Evolutionary conservation across 2,888 invertebrate species (phyloP), one percentile per base, ranked within the genome.

Genomic region (Agrochola litura): DNA sequence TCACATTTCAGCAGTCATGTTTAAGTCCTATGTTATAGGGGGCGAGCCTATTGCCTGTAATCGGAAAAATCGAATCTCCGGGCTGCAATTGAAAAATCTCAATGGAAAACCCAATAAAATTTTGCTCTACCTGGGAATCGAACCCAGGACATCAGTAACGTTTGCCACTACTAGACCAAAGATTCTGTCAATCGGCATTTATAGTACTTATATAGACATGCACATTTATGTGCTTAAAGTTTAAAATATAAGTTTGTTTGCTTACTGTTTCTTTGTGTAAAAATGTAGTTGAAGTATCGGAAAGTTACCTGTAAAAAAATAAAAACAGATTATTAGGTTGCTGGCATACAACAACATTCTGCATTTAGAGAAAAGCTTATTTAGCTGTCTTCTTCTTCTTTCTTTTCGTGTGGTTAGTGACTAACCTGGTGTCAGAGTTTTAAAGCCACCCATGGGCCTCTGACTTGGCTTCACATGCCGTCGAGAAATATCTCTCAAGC

Each of bases 251-350:
- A 0, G 6, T n/a, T 16, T 6, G 8, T 12, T 25, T n/a, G 2
- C 77, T 77, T 77, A 77, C 79, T n/a, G n/a, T n/a, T 56, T 8
- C 0, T 14, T 41, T 49, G 10, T 19, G 41, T 54, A 19, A 1
- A 16, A 43, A 46, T 25, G 10, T 1, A 41, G 19, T 3, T 14
- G 46, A 12, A 14, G 6, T 2, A 1, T 25, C 14, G 52, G 6
- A n/a, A 54, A 54, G 41, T 54, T 82, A 80, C 79, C 83, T 80
- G 83, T n/a, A n/a, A 82, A 80, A 67, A 61, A 6, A 54, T 52
- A 2, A 8, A 65, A 30, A 58, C 0, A 30, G 12, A 12, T 46
- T 1, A 54, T 82, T 64, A 64, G n/a, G 43, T 56, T 68, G 56
- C 12, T 67, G 6, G 37, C 16, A n/a, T 16, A 16, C 5, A 37